Conservation (phyloP, 1,140 invertebrate genomes). For the Carposina sasakii region DNA sequence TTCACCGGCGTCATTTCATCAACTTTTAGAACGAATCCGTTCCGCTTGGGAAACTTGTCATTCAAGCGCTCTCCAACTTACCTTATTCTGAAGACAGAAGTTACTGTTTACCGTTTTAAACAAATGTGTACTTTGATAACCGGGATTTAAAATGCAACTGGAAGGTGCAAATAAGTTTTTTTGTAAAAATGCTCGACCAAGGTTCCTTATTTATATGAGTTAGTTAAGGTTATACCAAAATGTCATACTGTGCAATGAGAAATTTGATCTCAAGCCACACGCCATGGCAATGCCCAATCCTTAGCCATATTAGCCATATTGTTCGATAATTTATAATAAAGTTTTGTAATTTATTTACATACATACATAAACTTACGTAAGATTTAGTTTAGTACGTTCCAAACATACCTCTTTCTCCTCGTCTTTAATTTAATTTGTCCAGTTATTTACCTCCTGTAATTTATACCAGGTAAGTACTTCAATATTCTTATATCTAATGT, state of each 20-base stretch:
- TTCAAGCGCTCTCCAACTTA: constrained; percentile 51
- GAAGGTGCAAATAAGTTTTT: constrained; percentile 18
- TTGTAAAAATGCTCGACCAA: background rate
- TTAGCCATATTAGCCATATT: background rate
- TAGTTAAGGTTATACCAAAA: background rate
- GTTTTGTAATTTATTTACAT: too few species aligned
- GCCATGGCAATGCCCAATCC: background rate
- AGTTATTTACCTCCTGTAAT: too few species aligned
- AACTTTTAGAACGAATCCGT: constrained; percentile 32
- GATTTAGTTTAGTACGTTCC: too few species aligned
- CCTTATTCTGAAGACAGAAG: constrained; percentile 53
- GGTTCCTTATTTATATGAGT: background rate
- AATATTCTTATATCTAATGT: too few species aligned
- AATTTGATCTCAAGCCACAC: background rate
- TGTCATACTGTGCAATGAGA: background rate
- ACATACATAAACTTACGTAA: too few species aligned
- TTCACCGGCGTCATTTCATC: constrained; percentile 39
- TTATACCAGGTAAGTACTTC: too few species aligned
- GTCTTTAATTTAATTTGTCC: too few species aligned
- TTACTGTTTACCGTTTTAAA: constrained; percentile 54
- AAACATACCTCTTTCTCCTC: too few species aligned
- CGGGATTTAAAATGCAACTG: constrained; percentile 26
- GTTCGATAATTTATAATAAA: too few species aligned
- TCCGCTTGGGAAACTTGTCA: constrained; percentile 50
- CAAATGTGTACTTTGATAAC: constrained; percentile 53